Evolutionary conservation across 2,888 invertebrate species (phyloP).

Genomic region (Eudemis profundana): DNA sequence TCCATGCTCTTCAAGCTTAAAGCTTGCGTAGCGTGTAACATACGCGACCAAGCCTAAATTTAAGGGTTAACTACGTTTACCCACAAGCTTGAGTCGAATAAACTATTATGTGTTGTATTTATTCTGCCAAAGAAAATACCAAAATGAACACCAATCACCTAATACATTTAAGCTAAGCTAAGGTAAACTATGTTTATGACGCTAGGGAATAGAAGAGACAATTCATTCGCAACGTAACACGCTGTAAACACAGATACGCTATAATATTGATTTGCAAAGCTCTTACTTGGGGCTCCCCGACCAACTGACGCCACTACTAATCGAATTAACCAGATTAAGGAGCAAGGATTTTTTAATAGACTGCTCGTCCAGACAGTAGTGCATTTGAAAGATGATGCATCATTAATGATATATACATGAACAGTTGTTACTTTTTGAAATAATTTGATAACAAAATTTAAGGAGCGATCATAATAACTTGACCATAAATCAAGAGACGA

Average conservation of each 20-base stretch:
- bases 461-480: conserved; percentile 19
- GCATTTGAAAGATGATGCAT: neutral
- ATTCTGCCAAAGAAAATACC: conserved; percentile 5
- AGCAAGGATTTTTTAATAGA: conserved; percentile 22
- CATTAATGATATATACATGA: neutral
- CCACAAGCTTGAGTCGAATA: neutral
- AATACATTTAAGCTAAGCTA: conserved; percentile 12
- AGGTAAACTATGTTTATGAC: too few relatives aligned
- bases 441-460: conserved; percentile 7
- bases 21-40: conserved; percentile 74
- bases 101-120: neutral
- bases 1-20: conserved; percentile 73
- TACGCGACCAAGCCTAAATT: conserved; percentile 69
- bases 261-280: conserved; percentile 65
- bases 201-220: conserved; percentile 24
- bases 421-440: conserved; percentile 1
- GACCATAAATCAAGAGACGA: conserved; percentile 26
- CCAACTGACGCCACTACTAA: conserved; percentile 56
- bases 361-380: conserved; percentile 2
- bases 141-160: neutral
- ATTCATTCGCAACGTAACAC: conserved; percentile 37
- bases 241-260: conserved; percentile 57
- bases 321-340: conserved; percentile 45
- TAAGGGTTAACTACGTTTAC: conserved; percentile 42
- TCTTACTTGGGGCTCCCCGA: conserved; percentile 54